Base-by-base conservation (phyloP, 2,797 vertebrate species). In the Nothura maculosa region DNA sequence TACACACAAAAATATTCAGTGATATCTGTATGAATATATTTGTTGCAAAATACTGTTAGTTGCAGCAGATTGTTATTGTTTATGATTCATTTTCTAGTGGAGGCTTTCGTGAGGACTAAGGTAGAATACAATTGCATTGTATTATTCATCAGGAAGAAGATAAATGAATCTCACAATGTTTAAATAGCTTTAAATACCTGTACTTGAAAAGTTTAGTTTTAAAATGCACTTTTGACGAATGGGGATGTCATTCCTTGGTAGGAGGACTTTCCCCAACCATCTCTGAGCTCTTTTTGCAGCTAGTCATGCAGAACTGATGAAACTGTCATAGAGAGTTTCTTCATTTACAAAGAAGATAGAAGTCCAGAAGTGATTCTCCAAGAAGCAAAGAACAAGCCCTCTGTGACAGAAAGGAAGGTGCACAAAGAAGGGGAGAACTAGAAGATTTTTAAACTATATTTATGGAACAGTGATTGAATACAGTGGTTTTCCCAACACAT, bases 201-300 rank as follows among this genome's bases (percentile, higher is more conserved):
- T 47, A 48, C 62, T 32, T 73, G 57, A 76, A 85, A 6, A 19
- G 57, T 50, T 55, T 74, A 9, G 7, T 4, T 78, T 89, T 85
- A 20, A 60, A 87, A 68, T 42, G 70, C 1, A 1, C 45, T 82
- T 93, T 70, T 75, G 38, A 89, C 78, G 78, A 92, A 80, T 52
- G 14, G 11, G 25, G 86, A 67, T 74, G 28, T 68, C 25, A 68
- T 82, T 91, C 64, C 48, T 75, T 87, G 36, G 50, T 81, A 78
- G 58, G 76, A 78, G 34, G 76, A 50, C 38, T 95, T 93, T 91
- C 69, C 66, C 42, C 68, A 72, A 90, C 85, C 68, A 30, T 96
- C 64, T 88, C 48, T 61, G 68, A 50, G 21, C 17, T 84, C 16
- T 22, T 82, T 86, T 82, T 68, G 40, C 61, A 55, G 70, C 79